A percentile compares a stretch with the other conserved stretches of the same genome.
phyloP scores from a whole-genome alignment of 1,140 invertebrate genomes.

The Hylaeus anthracinus region DNA sequence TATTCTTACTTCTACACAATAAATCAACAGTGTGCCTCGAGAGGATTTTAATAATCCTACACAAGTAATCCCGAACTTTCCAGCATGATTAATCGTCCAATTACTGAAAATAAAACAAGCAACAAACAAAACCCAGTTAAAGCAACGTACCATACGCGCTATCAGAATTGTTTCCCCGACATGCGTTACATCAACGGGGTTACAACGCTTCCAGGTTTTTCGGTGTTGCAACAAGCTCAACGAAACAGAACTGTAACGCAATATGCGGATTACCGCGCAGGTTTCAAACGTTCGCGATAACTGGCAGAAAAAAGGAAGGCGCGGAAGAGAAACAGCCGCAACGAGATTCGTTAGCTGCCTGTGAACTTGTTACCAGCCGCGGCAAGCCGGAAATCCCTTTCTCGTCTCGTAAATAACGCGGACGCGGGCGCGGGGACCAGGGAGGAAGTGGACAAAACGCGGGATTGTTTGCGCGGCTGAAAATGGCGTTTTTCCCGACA shows the following conservation, averaged over 20 bases:
- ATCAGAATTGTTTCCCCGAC: too few relatives aligned
- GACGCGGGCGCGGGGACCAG: neutral
- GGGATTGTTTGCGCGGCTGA: constrained; percentile 30
- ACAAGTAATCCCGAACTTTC: too few relatives aligned
- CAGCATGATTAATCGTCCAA: too few relatives aligned
- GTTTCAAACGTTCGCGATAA: constrained; percentile 24
- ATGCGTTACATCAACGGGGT: too few relatives aligned
- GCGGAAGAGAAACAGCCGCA: constrained; percentile 29
- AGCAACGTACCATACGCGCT: too few relatives aligned
- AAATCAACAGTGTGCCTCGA: too few relatives aligned
- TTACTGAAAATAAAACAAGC: too few relatives aligned
- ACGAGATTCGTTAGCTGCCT: constrained; percentile 37
- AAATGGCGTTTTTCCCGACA: constrained; percentile 21
- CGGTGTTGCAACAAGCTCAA: neutral
- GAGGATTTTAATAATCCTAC: too few relatives aligned
- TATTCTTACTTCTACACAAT: too few relatives aligned
- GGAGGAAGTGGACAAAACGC: constrained; percentile 36
- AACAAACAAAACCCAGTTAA: too few relatives aligned
- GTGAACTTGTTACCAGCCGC: constrained; percentile 38
- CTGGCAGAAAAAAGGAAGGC: neutral
- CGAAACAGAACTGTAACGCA: neutral
- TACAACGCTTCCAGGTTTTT: neutral
- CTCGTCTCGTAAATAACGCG: constrained; percentile 26
- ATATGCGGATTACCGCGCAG: neutral
- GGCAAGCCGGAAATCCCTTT: constrained; percentile 30